phyloP scores from a whole-genome alignment of 2,113 vertebrate species.

The Stercorarius parasiticus region DNA sequence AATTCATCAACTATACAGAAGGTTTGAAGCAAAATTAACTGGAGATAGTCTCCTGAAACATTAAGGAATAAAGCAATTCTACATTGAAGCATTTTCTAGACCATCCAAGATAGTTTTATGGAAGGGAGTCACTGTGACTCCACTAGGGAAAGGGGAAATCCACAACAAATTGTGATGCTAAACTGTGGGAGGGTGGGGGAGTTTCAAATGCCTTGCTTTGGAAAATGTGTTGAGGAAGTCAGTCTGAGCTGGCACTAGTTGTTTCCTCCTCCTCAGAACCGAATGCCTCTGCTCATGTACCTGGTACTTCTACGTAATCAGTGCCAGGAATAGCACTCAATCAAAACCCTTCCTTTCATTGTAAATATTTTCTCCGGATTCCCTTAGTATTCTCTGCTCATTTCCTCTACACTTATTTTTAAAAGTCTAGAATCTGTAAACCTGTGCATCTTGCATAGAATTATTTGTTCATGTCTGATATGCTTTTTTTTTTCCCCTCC shows the following conservation, averaged over 20 bases:
- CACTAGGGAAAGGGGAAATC: neutral
- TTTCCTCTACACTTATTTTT: neutral
- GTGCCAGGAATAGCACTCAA: neutral
- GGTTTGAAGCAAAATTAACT: neutral
- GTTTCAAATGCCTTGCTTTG: neutral
- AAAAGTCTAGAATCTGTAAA: neutral
- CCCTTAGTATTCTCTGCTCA: neutral
- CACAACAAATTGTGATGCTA: neutral
- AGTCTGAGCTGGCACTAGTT: neutral
- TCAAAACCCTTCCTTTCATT: neutral
- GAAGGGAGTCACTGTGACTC: neutral
- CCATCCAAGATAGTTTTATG: neutral
- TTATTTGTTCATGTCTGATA: neutral
- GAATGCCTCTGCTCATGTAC: neutral
- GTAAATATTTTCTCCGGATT: neutral
- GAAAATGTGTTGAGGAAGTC: neutral
- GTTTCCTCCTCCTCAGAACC: neutral
- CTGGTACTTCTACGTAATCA: slow-evolving; percentile 13
- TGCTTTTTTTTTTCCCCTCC: neutral
- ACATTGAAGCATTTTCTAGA: neutral
- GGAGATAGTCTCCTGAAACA: neutral
- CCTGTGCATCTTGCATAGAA: neutral
- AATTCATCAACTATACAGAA: neutral
- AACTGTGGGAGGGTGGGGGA: neutral
- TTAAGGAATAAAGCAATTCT: neutral